Evolutionary conservation across 2,888 invertebrate species (phyloP), one percentile per base, ranked within the genome.

Genomic region (Apantesis nais): DNA sequence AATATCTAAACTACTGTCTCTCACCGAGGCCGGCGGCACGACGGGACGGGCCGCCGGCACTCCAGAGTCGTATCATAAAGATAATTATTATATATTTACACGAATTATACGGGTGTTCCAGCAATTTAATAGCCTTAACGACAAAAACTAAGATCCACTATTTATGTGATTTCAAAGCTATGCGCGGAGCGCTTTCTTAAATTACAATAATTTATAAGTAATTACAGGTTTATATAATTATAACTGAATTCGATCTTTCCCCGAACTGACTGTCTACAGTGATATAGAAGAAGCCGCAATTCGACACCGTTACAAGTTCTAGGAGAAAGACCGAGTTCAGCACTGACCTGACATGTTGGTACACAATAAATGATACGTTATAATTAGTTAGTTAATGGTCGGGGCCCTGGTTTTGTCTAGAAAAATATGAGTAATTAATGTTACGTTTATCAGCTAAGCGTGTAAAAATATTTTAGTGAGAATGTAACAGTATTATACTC

Each of bases 1-100:
- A 82, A 88, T 93, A 92, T 93, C 93, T 94, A 94, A 91, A 92
- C 91, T 93, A 92, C 90, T 90, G 90, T 87, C 88, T 87, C 88
- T 89, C 83, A 86, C 84, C 80, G 85, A 82, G 85, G 79, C 72
- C 82, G 81, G 77, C 64, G 70, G n/a, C 68, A 71, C 74, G 77
- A 72, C 66, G 62, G 68, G 70, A 31, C 71, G 62, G 68, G 73
- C 74, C 77, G 80, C 75, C 78, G 86, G 79, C 85, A 84, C 87
- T 88, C 89, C 85, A 87, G 89, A 93, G 91, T 93, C 93, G 91
- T 93, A 92, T 92, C 90, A 88, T 93, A 88, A 92, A 91, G 90
- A 92, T 91, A 90, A 93, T 92, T 89, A 93, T 91, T 91, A 91
- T 93, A 94, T 94, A 95, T 95, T 94, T 94, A 95, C 95, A 95